A percentile compares a stretch with the other conserved stretches of the same genome.
Evolutionary conservation across 1,140 invertebrate species (phyloP).

Genomic region (Papilio polytes): DNA sequence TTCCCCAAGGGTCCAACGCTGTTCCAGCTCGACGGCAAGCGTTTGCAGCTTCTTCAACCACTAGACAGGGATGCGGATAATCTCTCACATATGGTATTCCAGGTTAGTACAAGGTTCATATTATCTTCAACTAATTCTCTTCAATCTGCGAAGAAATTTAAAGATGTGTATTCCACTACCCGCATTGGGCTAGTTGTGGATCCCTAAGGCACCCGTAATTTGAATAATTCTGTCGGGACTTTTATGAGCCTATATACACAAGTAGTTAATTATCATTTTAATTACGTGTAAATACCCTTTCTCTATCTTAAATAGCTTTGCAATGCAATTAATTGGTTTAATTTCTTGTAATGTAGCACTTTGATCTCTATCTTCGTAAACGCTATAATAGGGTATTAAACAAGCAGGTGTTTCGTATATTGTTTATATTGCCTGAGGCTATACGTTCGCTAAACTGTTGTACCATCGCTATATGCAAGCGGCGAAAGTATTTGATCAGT

Average conservation of each 20-base stretch:
- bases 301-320: neutral
- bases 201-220: too few relatives aligned
- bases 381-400: conserved; percentile 20
- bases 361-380: conserved; percentile 13
- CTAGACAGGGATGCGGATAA: conserved; percentile 94
- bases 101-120: conserved; percentile 84
- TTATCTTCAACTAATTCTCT: neutral
- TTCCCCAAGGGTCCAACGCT: conserved; percentile 90
- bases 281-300: neutral
- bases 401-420: conserved; percentile 22
- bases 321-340: conserved; percentile 18
- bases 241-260: too few relatives aligned
- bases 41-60: conserved; percentile 90
- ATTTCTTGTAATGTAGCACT: conserved; percentile 12
- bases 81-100: conserved; percentile 94
- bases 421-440: conserved; percentile 17
- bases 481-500: neutral
- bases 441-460: neutral
- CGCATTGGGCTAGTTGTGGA: too few relatives aligned
- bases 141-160: too few relatives aligned
- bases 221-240: too few relatives aligned
- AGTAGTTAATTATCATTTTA: too few relatives aligned
- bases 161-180: too few relatives aligned
- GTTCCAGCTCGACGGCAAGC: conserved; percentile 93
- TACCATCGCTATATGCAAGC: neutral